Evolutionary conservation across 1,140 invertebrate species (phyloP).

Genomic region (Aphidius gifuensis): DNA sequence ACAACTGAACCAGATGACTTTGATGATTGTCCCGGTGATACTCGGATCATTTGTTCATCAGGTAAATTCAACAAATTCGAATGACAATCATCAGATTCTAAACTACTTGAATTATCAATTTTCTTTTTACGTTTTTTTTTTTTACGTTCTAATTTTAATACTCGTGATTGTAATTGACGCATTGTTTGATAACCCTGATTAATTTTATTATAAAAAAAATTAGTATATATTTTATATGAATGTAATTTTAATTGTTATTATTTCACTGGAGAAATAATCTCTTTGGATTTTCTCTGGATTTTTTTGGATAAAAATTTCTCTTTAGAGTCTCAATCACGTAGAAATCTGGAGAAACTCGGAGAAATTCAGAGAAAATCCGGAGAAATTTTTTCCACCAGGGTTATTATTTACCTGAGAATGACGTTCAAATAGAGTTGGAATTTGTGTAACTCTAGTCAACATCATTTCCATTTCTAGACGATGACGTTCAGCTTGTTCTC

Average conservation of each 20-base stretch:
- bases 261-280: no score
- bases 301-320: no score
- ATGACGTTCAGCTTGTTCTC: conserved; percentile 64
- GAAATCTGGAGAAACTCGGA: no score
- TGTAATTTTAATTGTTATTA: conserved; percentile 15
- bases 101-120: conserved; percentile 35
- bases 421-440: conserved; percentile 68
- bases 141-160: conserved; percentile 21
- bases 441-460: conserved; percentile 65
- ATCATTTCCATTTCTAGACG: conserved; percentile 69
- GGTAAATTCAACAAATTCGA: conserved; percentile 41
- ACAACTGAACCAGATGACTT: conserved; percentile 34
- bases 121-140: conserved; percentile 33
- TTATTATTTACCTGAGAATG: conserved; percentile 60
- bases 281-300: no score
- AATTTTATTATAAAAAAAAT: conserved; percentile 1
- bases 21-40: conserved; percentile 31
- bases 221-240: neutral
- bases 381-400: no score
- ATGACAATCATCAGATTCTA: conserved; percentile 39
- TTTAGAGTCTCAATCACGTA: no score
- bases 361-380: no score
- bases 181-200: conserved; percentile 40
- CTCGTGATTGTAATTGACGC: conserved; percentile 24
- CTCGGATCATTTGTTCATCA: conserved; percentile 40